Conservation (phyloP, 2,888 invertebrate species). For the Dryomyza anilis region DNA sequence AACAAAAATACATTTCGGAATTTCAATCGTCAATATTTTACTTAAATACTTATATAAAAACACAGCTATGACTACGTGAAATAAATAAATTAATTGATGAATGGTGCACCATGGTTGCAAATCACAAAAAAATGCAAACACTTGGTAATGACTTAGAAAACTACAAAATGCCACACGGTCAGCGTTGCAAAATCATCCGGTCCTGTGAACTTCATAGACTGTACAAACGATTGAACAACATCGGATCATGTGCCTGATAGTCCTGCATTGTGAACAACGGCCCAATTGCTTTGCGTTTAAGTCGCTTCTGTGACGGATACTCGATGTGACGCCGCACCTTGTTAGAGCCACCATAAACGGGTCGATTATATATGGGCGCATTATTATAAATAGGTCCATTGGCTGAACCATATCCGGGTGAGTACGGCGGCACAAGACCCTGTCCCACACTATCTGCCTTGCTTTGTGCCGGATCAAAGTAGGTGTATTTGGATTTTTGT, state of each 20-base stretch:
- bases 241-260: constrained; percentile 49
- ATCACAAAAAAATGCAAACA: constrained; percentile 1
- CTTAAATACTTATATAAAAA: no score
- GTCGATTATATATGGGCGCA: no score
- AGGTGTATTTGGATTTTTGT: constrained; percentile 53
- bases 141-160: constrained; percentile 49
- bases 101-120: not conserved
- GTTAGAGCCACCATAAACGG: no score
- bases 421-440: not conserved
- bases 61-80: constrained; percentile 11
- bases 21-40: no score
- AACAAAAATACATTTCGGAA: no score
- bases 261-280: constrained; percentile 37
- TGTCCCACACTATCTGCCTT: constrained; percentile 34
- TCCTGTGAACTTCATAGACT: constrained; percentile 13
- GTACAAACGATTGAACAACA: constrained; percentile 50
- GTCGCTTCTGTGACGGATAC: constrained; percentile 20
- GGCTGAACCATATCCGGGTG: not conserved
- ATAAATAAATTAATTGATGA: constrained; percentile 14
- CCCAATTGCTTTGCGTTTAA: constrained; percentile 7
- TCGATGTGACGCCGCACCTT: constrained; percentile 47
- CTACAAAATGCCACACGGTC: constrained; percentile 31
- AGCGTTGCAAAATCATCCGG: constrained; percentile 8
- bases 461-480: constrained; percentile 47
- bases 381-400: no score